These are phyloP conservation scores for Chondrosia reniformis DNA, from an alignment of 37 sponge, comb jelly and placozoan species.

Conservation along the genomic window DNA sequence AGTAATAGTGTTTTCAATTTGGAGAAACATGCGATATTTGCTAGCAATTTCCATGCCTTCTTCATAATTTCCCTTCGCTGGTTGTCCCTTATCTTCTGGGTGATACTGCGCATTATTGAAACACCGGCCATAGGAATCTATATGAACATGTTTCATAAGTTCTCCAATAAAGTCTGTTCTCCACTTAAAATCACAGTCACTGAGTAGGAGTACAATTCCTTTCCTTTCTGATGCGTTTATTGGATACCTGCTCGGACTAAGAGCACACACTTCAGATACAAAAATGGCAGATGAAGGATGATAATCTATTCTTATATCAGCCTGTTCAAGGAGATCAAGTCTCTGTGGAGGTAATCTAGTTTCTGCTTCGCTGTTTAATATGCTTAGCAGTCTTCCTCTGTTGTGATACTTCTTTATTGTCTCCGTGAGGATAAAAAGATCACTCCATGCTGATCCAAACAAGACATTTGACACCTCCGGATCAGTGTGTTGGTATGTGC, in stretches of 20 bases:
- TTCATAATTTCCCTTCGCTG: too few relatives aligned
- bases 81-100: not conserved
- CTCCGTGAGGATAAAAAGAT: too few relatives aligned
- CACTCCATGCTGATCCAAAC: too few relatives aligned
- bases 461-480: too few relatives aligned
- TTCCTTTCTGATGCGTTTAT: not conserved
- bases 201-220: not conserved
- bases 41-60: not conserved
- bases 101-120: not conserved
- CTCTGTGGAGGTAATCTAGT: not conserved
- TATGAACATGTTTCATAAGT: not conserved
- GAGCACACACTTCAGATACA: not conserved
- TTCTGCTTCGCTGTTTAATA: not conserved
- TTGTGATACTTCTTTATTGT: not conserved
- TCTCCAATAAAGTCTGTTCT: not conserved
- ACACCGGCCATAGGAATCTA: constrained; percentile 15
- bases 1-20: constrained; percentile 7
- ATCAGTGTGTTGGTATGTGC: too few relatives aligned
- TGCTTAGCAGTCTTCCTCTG: not conserved
- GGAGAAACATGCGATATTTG: not conserved
- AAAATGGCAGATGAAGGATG: not conserved
- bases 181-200: not conserved
- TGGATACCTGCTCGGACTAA: not conserved
- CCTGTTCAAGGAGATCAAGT: not conserved
- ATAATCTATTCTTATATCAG: not conserved